phyloP scores from a whole-genome alignment of 1,140 invertebrate species.

The Pseudomyrmex cubaensis region DNA sequence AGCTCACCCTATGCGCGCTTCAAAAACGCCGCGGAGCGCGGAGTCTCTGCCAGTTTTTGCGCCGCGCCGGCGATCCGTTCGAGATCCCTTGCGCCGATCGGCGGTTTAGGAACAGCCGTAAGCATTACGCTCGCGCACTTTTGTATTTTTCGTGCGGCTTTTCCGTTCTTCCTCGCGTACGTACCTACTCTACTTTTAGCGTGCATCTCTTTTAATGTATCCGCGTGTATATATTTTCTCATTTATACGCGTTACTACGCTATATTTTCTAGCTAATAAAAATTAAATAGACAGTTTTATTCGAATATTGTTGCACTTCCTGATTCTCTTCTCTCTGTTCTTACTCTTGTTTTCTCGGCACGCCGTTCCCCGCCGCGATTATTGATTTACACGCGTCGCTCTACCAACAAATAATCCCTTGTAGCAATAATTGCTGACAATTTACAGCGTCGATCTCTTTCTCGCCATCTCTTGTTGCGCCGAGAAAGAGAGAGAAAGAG shows the following conservation, averaged over 20 bases:
- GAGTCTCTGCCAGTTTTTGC: constrained; percentile 72
- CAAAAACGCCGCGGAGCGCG: constrained; percentile 70
- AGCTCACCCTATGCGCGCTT: constrained; percentile 51
- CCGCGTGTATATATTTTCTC: too few species aligned
- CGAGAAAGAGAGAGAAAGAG: too few species aligned
- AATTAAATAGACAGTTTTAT: too few species aligned
- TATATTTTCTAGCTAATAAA: too few species aligned
- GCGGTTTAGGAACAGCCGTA: constrained; percentile 48
- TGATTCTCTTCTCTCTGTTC: too few species aligned
- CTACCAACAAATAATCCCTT: constrained; percentile 70
- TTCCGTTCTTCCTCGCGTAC: constrained; percentile 17
- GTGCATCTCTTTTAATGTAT: too few species aligned
- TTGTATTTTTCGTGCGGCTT: background rate
- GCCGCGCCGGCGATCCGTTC: background rate
- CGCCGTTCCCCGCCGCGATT: constrained; percentile 30
- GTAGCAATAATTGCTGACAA: constrained; percentile 73
- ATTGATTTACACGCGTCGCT: constrained; percentile 67
- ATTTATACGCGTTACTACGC: too few species aligned
- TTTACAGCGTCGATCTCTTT: constrained; percentile 55
- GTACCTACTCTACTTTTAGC: too few species aligned
- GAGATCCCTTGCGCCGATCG: constrained; percentile 41
- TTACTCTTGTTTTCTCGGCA: too few species aligned
- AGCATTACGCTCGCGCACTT: constrained; percentile 28
- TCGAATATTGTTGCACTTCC: too few species aligned
- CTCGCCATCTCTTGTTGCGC: background rate